Conservation (phyloP, 2,797 vertebrate species). For the Darevskia nairensis region DNA sequence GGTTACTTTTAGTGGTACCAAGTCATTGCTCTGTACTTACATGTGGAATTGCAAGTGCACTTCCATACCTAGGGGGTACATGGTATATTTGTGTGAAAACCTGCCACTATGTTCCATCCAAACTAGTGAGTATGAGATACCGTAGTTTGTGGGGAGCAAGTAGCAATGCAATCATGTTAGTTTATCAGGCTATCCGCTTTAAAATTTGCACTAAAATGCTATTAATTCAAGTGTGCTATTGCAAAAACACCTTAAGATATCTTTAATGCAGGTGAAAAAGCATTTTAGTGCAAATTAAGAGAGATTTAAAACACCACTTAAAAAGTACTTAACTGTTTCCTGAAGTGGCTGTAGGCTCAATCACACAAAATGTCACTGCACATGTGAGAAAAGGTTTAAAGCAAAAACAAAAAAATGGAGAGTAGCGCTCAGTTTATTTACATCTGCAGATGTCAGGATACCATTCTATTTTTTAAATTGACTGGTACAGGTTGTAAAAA, state of each 20-base stretch:
- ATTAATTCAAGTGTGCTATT: not conserved
- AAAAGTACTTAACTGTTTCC: not conserved
- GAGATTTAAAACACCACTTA: not conserved
- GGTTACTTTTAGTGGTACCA: not conserved
- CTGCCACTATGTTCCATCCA: not conserved
- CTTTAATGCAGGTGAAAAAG: not conserved
- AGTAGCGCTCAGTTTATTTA: not conserved
- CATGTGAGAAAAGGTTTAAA: not conserved
- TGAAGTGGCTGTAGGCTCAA: not conserved
- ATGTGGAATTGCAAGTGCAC: not conserved
- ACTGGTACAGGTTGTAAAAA: not conserved
- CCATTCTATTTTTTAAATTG: not conserved
- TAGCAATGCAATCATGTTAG: not conserved
- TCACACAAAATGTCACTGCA: not conserved
- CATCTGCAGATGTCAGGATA: not conserved
- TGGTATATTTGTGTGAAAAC: not conserved
- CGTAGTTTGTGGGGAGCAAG: too few species aligned
- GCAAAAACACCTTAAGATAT: not conserved
- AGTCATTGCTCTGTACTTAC: not conserved
- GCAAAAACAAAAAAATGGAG: not conserved
- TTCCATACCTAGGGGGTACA: not conserved
- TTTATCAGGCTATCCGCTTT: not conserved
- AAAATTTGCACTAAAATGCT: not conserved
- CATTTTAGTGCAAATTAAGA: not conserved
- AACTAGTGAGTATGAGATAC: not conserved